Evolutionary conservation across 2,797 vertebrate species (phyloP), one percentile per base, ranked within the genome.

Genomic region (Crenichthys baileyi): DNA sequence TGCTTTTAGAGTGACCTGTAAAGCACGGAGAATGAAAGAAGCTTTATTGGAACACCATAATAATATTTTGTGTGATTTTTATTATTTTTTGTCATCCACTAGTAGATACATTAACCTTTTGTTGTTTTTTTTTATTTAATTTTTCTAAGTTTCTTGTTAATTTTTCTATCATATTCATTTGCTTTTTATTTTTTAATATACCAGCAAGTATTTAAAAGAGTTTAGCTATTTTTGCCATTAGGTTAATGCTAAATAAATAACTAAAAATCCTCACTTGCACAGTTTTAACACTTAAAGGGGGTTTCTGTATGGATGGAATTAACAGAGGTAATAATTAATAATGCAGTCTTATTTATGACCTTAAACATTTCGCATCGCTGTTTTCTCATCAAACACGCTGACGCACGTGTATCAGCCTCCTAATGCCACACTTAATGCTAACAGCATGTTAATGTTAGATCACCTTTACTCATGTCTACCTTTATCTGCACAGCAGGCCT

Each of bases 401-500:
- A 39, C 20, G 20, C 61, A 22, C 31, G 12, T 48, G 2, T 31
- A 61, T 5, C 60, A 31, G 29, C 29, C 60, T 44, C 44, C 44
- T 7, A 20, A 29, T 31, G 60, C 0, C 60, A 16, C 26, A 61
- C 29, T 13, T 60, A 29, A 60, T 26, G 16, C n/a, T 7, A 7
- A 16, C 15, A 29, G 29, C 7, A 26, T 61, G 31, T 61, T 13
- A 20, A 53, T 20, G 51, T 53, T 53, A 13, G 68, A 75, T 85
- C 46, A 77, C 75, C 75, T 84, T 74, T 13, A 73, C 53, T 87
- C 46, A 18, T 79, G 9, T 53, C 68, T 44, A 26, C 76, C 22
- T 86, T 85, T 73, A 76, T 76, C 76, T 83, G 50, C 46, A 78
- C 73, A 20, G 50, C 79, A 73, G 51, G 58, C 75, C 68, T 68